Percentiles rank a stretch among this genome's conserved stretches.
These are phyloP conservation scores for Drosophila macrothrix DNA, from an alignment of 2,888 invertebrate species.

Conservation along the genomic window DNA sequence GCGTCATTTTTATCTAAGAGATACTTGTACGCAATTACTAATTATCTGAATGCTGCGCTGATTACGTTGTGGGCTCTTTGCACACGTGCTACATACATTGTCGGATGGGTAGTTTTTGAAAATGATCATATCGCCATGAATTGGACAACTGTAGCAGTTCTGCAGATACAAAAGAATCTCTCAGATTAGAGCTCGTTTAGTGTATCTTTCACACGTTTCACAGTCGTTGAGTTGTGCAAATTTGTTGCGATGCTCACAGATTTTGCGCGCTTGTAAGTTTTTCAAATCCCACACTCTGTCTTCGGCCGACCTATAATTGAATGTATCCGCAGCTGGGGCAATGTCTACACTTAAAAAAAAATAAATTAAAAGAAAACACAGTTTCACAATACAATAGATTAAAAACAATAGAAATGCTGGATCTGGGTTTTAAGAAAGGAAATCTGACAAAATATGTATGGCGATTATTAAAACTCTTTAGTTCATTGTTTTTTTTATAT, in stretches of 20 bases:
- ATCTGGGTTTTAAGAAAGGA: not conserved
- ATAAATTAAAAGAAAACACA: not conserved
- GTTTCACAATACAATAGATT: not conserved
- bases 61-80: constrained; percentile 3
- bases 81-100: constrained; percentile 37
- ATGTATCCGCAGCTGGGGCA: constrained; percentile 62
- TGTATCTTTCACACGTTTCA: constrained; percentile 40
- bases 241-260: constrained; percentile 36
- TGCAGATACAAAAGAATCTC: constrained; percentile 35
- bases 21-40: constrained; percentile 48
- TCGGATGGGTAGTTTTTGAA: constrained; percentile 12
- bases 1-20: constrained; percentile 60
- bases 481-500: not conserved
- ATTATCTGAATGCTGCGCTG: constrained; percentile 41
- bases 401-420: not conserved
- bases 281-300: constrained; percentile 59
- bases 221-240: constrained; percentile 53
- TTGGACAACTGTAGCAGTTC: not conserved
- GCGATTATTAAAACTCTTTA: not conserved
- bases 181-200: constrained; percentile 15
- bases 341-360: constrained; percentile 9
- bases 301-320: constrained; percentile 60
- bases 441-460: not conserved
- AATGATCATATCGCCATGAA: not conserved
- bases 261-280: constrained; percentile 55